Conservation (phyloP, 2,797 vertebrate species). For the Gobio occitaniae region DNA sequence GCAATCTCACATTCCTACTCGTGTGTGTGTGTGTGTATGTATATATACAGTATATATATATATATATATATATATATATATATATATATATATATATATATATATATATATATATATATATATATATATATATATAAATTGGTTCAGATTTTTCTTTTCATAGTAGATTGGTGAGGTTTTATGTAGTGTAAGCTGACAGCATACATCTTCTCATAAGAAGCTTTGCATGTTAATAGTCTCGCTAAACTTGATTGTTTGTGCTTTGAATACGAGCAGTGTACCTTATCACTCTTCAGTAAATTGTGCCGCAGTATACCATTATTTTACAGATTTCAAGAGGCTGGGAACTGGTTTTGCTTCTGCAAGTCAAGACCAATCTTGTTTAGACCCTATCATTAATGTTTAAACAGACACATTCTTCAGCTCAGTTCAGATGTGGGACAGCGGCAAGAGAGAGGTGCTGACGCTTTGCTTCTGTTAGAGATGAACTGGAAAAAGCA, state of each 20-base stretch:
- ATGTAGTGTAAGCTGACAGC: neutral
- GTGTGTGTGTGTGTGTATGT: too few relatives aligned
- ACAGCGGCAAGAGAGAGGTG: neutral
- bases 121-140: too few relatives aligned
- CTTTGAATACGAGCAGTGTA: neutral
- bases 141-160: neutral
- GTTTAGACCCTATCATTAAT: constrained; percentile 57
- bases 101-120: too few relatives aligned
- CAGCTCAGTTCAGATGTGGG: constrained; percentile 24
- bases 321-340: neutral
- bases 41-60: too few relatives aligned
- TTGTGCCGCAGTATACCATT: neutral
- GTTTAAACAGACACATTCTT: constrained; percentile 36
- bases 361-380: constrained; percentile 51
- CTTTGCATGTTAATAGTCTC: neutral
- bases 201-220: neutral
- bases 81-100: too few relatives aligned
- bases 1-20: too few relatives aligned
- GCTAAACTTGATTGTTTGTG: neutral
- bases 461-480: constrained; percentile 10
- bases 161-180: neutral
- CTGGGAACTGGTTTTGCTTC: constrained; percentile 63
- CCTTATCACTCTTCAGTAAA: neutral
- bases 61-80: too few relatives aligned
- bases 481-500: constrained; percentile 42